Evolutionary conservation across 2,797 vertebrate genomes (phyloP), one percentile per base, ranked within the genome.

Genomic region (Cyprinodon diabolis): DNA sequence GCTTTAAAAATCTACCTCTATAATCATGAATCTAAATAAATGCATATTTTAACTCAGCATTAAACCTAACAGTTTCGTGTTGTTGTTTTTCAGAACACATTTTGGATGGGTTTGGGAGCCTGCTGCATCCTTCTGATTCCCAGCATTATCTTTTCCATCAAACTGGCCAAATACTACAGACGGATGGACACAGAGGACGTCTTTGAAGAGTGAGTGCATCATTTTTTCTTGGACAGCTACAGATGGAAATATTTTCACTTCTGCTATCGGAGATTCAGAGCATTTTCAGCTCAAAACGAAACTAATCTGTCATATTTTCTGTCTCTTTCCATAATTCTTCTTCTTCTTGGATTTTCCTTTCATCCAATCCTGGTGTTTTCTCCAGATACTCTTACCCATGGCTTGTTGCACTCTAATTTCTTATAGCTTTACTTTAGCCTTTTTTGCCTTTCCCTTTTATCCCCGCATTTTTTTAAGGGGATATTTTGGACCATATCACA

Each of bases 101-200:
- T 97, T 95, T 99, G 98, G 97, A 97, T 99, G 77, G 98, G 98
- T 86, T 93, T 99, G 89, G 97, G 96, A 0, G 95, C 95, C 90
- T 97, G 96, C 86, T 92, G 96, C 57, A 89, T 99, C 80, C 92
- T 98, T 65, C 95, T 99, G 69, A 94, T 99, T 69, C 97, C 96
- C 83, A 98, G 93, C 69, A 95, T 98, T 82, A 90, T 98, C 88
- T 93, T 98, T 1, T 97, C 97, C 0, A 7, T 97, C 89, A 97
- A 97, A 89, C 96, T 97, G 76, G 94, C 96, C 84, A 97, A 97
- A 87, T 96, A 96, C 85, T 97, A 96, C 88, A 95, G 95, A 49
- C 95, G 97, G 77, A 99, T 99, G 98, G 96, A 99, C 87, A 99
- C 98, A 1, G 98, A 99, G 90, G 98, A 99, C 7, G 95, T 99